Evolutionary conservation across 1,140 invertebrate species (phyloP).

Genomic region (Carposina sasakii): DNA sequence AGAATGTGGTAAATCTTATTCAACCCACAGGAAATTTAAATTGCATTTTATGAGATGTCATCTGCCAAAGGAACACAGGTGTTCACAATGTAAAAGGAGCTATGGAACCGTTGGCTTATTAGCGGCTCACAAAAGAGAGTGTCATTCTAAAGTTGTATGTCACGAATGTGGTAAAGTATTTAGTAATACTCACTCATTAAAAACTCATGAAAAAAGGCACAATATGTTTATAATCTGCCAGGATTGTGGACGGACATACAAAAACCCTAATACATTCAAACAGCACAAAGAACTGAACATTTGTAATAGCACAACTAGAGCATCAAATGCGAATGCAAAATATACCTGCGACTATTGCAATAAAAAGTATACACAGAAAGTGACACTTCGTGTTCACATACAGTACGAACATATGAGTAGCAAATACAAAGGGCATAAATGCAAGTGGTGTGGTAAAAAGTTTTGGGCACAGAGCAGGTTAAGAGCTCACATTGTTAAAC

Average conservation of each 20-base stretch:
- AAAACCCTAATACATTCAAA: constrained; percentile 49
- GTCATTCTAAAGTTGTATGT: constrained; percentile 44
- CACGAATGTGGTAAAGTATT: constrained; percentile 53
- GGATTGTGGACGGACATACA: constrained; percentile 54
- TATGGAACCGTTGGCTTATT: constrained; percentile 44
- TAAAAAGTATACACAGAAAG: constrained; percentile 58
- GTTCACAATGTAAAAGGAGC: constrained; percentile 39
- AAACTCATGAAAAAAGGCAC: constrained; percentile 51
- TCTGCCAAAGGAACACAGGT: constrained; percentile 48
- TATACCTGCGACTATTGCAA: constrained; percentile 59
- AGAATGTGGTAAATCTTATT: constrained; percentile 35
- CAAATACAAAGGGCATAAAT: constrained; percentile 51
- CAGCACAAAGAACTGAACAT: constrained; percentile 56
- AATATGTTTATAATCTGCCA: constrained; percentile 40
- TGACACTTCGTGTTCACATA: constrained; percentile 54
- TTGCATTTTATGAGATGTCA: constrained; percentile 55
- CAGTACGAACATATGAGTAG: constrained; percentile 60
- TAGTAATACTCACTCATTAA: constrained; percentile 45
- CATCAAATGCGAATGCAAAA: constrained; percentile 40
- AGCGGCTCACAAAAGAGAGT: constrained; percentile 40
- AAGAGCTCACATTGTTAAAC: constrained; percentile 62
- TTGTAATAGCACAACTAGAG: constrained; percentile 34
- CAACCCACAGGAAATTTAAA: constrained; percentile 44
- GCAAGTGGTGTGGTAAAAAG: constrained; percentile 56
- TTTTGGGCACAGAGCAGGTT: constrained; percentile 52